Percentiles rank a stretch among this genome's conserved stretches.
These are phyloP conservation scores for Ficedula albicollis DNA, from an alignment of 2,797 vertebrate species.

Conservation along the genomic window DNA sequence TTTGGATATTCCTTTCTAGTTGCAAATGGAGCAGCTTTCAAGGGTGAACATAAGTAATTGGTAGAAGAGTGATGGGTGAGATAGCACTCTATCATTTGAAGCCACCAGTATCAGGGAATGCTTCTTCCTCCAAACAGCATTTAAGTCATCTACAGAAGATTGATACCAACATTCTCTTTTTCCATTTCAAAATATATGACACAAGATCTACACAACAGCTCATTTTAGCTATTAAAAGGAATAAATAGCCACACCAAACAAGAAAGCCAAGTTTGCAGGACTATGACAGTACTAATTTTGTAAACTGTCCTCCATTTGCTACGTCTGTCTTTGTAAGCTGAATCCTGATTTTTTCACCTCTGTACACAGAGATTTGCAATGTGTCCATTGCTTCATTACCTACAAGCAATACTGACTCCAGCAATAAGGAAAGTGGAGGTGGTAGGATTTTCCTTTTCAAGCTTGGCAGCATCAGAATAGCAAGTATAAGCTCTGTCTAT, in stretches of 20 bases:
- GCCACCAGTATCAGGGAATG: background rate
- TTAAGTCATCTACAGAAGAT: background rate
- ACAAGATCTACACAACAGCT: background rate
- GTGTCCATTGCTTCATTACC: background rate
- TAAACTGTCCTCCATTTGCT: background rate
- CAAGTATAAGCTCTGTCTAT: constrained; percentile 6
- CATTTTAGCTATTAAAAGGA: background rate
- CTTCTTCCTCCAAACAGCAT: background rate
- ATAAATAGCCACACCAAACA: background rate
- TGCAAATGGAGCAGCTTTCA: background rate
- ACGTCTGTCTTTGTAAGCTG: background rate
- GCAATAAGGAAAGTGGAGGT: background rate
- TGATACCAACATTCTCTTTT: background rate
- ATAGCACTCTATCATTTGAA: accelerated
- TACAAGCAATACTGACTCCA: background rate
- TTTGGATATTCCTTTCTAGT: background rate
- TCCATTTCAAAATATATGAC: background rate
- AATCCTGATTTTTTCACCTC: background rate
- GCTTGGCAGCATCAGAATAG: constrained; percentile 5
- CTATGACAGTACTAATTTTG: background rate
- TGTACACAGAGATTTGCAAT: background rate
- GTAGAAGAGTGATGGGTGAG: background rate
- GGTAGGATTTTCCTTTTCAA: constrained; percentile 24
- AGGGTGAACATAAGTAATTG: background rate
- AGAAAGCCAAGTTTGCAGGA: background rate